A percentile compares a stretch with the other conserved stretches of the same genome.
phyloP scores from a whole-genome alignment of 2,113 vertebrate species.

The Austrofundulus limnaeus region DNA sequence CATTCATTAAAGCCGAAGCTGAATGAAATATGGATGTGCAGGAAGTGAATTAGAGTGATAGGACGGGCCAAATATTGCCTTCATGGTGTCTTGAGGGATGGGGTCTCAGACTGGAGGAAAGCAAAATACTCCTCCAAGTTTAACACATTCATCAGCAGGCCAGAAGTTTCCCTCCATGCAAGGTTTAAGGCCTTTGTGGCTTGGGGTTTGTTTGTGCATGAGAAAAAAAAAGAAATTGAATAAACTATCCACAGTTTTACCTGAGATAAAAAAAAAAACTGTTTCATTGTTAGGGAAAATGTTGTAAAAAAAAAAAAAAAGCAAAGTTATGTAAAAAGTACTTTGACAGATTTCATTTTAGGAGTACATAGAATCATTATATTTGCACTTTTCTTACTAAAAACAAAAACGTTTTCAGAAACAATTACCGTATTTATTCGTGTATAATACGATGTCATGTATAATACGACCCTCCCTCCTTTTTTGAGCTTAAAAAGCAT shows the following conservation, averaged over 20 bases:
- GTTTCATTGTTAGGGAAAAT: conserved; percentile 17
- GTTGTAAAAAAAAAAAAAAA: not conserved
- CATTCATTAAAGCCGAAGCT: conserved; percentile 80
- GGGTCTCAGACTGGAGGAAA: conserved; percentile 66
- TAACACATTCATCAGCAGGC: conserved; percentile 66
- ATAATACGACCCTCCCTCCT: too few species aligned
- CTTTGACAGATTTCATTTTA: not conserved
- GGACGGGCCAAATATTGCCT: conserved; percentile 77
- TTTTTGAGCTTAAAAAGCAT: too few species aligned
- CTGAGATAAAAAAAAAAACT: conserved; percentile 38
- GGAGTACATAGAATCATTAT: not conserved
- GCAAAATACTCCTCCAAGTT: conserved; percentile 61
- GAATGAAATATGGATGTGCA: conserved; percentile 83
- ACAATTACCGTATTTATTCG: too few species aligned
- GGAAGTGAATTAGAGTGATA: conserved; percentile 82
- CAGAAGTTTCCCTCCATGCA: conserved; percentile 56
- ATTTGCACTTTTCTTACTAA: not conserved
- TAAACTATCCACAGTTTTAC: conserved; percentile 38
- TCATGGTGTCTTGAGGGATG: conserved; percentile 74
- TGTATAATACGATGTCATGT: too few species aligned
- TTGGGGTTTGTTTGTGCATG: conserved; percentile 28
- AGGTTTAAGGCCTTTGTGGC: conserved; percentile 55
- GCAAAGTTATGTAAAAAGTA: not conserved
- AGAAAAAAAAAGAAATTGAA: conserved; percentile 19
- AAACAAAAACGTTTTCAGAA: conserved; percentile 16